Percentiles rank a stretch among this genome's conserved stretches.
Evolutionary conservation across 2,797 vertebrate species (phyloP).

Genomic region (Protonibea diacanthus): DNA sequence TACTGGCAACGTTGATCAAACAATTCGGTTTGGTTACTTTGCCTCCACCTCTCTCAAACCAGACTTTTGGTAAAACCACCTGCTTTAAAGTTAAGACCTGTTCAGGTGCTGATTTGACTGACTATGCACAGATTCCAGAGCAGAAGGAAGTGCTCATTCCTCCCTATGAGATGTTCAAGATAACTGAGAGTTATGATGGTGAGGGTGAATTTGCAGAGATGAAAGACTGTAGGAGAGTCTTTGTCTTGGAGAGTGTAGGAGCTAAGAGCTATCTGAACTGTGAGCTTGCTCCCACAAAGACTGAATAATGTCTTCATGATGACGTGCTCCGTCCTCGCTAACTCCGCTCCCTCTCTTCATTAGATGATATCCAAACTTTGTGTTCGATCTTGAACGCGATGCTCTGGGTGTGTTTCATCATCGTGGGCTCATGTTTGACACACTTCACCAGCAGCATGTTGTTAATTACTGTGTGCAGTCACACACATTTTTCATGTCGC

Average conservation of each 20-base stretch:
- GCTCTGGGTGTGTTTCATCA: neutral
- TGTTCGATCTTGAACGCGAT: neutral
- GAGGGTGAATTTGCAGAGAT: fast-evolving
- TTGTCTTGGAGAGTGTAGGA: slow-evolving; percentile 21
- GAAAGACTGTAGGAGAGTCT: neutral
- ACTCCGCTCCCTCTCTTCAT: too few relatives aligned
- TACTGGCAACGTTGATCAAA: neutral
- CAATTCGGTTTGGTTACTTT: slow-evolving; percentile 56
- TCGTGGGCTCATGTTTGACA: neutral
- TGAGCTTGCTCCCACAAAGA: neutral
- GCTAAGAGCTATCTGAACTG: slow-evolving; percentile 19
- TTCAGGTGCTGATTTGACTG: slow-evolving; percentile 15
- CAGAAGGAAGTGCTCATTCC: slow-evolving; percentile 61
- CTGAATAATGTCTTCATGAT: too few relatives aligned
- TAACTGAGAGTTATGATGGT: neutral
- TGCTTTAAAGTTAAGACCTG: slow-evolving; percentile 60
- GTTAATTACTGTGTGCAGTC: neutral
- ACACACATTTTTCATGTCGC: too few relatives aligned
- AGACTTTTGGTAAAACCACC: neutral
- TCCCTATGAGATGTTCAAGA: slow-evolving; percentile 58
- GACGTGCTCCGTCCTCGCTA: too few relatives aligned
- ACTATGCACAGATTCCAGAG: fast-evolving
- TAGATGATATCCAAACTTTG: neutral
- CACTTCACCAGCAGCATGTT: too few relatives aligned
- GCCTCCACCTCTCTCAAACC: neutral